These are phyloP conservation scores for Palloptera scutellata DNA, from an alignment of 2,888 invertebrate species.

Conservation along the genomic window DNA sequence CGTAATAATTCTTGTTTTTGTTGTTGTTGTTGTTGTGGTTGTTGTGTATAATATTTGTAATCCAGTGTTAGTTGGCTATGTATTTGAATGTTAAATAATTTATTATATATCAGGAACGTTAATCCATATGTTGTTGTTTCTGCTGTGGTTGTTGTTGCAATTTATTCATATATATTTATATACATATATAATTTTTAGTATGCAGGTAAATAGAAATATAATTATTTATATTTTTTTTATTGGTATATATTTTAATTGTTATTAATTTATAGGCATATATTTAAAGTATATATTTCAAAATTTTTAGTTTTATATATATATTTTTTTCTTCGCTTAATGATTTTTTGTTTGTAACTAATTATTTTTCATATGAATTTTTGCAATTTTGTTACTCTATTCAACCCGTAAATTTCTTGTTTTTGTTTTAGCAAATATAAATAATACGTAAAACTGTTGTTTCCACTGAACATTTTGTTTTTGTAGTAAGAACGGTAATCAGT, in stretches of 20 bases:
- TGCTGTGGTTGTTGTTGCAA: constrained; percentile 43
- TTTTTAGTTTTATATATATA: constrained; percentile 20
- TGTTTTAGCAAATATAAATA: constrained; percentile 23
- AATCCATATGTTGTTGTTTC: constrained; percentile 58
- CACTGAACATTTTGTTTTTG: constrained; percentile 35
- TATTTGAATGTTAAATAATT: constrained; percentile 36
- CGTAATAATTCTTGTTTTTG: constrained; percentile 31
- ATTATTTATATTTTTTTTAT: constrained; percentile 24
- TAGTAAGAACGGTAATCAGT: constrained; percentile 47
- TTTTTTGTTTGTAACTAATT: constrained; percentile 25
- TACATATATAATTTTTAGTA: constrained; percentile 26
- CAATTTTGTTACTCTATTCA: constrained; percentile 19
- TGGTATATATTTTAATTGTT: constrained; percentile 27
- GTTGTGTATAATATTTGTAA: constrained; percentile 47
- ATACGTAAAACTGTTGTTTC: constrained; percentile 21
- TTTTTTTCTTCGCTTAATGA: constrained; percentile 13
- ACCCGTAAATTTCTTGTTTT: constrained; percentile 30
- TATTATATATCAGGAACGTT: constrained; percentile 55
- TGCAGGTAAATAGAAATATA: constrained; percentile 41
- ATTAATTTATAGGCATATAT: too few species aligned
- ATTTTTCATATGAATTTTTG: constrained; percentile 17
- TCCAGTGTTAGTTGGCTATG: constrained; percentile 42
- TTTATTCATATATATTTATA: constrained; percentile 24
- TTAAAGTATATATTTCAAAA: not conserved
- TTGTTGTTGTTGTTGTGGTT: constrained; percentile 42